These are phyloP conservation scores for Litocranius walleri DNA, from an alignment of 2,113 vertebrate genomes.

Conservation along the genomic window DNA sequence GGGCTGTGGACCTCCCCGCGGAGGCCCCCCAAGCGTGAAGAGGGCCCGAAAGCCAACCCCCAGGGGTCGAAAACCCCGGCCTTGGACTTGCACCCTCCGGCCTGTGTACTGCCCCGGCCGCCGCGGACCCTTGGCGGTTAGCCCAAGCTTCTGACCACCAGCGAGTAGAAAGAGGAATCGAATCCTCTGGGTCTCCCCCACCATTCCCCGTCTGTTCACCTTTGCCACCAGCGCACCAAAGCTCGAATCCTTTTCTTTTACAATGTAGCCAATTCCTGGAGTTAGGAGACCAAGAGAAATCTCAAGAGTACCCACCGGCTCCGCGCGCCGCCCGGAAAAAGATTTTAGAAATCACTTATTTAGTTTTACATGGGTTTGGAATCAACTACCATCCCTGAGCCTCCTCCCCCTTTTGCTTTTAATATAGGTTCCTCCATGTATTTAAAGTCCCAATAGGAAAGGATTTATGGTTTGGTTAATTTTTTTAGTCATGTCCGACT, in stretches of 20 bases:
- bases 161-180: neutral
- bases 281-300: neutral
- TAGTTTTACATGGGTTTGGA: neutral
- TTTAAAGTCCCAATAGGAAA: neutral
- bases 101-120: neutral
- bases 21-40: neutral
- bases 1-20: neutral
- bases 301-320: neutral
- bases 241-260: neutral
- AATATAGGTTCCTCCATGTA: neutral
- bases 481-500: neutral
- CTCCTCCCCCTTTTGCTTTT: neutral
- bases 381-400: neutral
- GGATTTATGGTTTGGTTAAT: neutral
- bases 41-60: neutral
- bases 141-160: neutral
- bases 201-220: neutral
- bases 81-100: neutral
- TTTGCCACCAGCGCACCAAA: neutral
- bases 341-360: neutral
- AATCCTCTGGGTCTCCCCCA: neutral
- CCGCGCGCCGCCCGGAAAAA: neutral
- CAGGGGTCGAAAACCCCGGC: neutral
- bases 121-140: neutral
- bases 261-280: neutral